Evolutionary conservation across 1,140 invertebrate genomes (phyloP).

Genomic region (Tetranychus urticae): DNA sequence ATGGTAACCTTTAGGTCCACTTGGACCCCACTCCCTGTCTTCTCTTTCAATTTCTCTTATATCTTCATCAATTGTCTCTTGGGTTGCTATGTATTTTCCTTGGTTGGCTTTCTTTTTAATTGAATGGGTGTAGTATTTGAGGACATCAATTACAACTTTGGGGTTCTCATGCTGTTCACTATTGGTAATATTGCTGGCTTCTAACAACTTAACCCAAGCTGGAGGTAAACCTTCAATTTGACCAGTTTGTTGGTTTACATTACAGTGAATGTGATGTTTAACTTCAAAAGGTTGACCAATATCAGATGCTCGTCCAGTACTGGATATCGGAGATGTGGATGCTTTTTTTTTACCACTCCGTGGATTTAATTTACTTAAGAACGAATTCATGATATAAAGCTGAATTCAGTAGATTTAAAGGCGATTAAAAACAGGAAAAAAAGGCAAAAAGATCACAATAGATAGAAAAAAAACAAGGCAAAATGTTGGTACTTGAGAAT

Average conservation of each 20-base stretch:
- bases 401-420: too few species aligned
- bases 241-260: conserved; percentile 45
- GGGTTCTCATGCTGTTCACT: conserved; percentile 76
- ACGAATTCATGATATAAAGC: background rate
- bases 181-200: conserved; percentile 50
- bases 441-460: too few species aligned
- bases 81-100: conserved; percentile 47
- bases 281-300: conserved; percentile 23
- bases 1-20: background rate
- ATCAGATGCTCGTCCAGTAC: conserved; percentile 8
- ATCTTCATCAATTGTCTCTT: conserved; percentile 21
- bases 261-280: conserved; percentile 52
- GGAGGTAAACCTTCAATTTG: conserved; percentile 48
- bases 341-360: background rate
- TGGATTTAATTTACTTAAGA: background rate
- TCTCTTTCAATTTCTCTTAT: conserved; percentile 6
- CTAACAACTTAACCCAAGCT: conserved; percentile 49
- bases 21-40: background rate
- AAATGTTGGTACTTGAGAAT: too few species aligned
- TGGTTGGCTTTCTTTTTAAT: conserved; percentile 42
- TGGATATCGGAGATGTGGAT: background rate
- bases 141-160: conserved; percentile 60
- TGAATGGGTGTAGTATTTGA: conserved; percentile 71
- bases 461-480: too few species aligned
- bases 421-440: too few species aligned